phyloP scores from a whole-genome alignment of 2,113 vertebrate genomes.

The Atlantisia rogersi region DNA sequence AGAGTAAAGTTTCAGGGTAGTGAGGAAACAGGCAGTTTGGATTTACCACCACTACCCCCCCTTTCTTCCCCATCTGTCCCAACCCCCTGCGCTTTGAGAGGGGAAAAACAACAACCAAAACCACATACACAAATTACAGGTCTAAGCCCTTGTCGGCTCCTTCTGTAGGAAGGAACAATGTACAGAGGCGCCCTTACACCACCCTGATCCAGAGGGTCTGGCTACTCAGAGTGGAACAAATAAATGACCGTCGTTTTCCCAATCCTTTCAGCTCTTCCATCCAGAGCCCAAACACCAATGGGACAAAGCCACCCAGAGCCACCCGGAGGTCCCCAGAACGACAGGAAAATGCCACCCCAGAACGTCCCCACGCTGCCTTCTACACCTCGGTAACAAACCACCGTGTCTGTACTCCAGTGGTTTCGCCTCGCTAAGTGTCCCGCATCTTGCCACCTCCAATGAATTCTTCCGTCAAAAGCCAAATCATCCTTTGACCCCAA shows the following conservation, averaged over 20 bases:
- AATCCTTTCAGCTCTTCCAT: not conserved
- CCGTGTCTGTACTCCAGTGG: too few relatives aligned
- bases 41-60: not conserved
- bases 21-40: not conserved
- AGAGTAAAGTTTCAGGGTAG: not conserved
- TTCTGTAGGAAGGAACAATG: rapidly evolving
- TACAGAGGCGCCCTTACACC: not conserved
- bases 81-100: not conserved
- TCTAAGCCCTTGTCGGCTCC: rapidly evolving
- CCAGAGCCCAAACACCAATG: not conserved
- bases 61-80: not conserved
- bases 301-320: not conserved
- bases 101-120: too few relatives aligned
- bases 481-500: not conserved
- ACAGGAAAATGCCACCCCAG: too few relatives aligned
- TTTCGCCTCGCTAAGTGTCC: not conserved
- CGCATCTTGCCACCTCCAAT: not conserved
- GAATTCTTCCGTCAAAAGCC: not conserved
- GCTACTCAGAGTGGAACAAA: not conserved
- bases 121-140: not conserved
- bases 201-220: not conserved
- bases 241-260: not conserved
- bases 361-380: not conserved
- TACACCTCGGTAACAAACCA: too few relatives aligned
- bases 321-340: too few relatives aligned